phyloP scores from a whole-genome alignment of 2,797 vertebrate genomes.

The Simalia tracyae region DNA sequence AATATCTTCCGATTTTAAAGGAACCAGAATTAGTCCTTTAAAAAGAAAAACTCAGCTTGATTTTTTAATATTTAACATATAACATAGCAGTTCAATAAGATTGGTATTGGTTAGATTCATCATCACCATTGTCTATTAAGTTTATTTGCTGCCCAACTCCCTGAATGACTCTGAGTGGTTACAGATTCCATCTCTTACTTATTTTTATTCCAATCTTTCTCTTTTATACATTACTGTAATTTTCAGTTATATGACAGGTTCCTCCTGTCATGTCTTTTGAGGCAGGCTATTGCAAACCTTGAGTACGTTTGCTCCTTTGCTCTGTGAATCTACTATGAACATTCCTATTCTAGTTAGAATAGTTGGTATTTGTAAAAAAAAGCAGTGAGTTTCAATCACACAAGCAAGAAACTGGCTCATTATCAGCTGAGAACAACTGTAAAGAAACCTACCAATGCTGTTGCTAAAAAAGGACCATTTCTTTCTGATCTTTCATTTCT shows the following conservation, averaged over 20 bases:
- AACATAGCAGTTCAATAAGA: not conserved
- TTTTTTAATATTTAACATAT: not conserved
- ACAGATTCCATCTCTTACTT: not conserved
- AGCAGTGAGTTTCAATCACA: too few relatives aligned
- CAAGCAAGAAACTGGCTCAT: not conserved
- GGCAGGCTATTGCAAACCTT: not conserved
- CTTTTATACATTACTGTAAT: not conserved
- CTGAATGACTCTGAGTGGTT: not conserved
- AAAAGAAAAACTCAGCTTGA: not conserved
- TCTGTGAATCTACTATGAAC: not conserved
- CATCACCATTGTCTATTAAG: fast-evolving
- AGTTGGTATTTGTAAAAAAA: not conserved
- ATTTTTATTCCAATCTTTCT: not conserved
- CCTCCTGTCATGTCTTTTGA: not conserved
- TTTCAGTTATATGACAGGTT: not conserved
- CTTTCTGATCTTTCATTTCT: too few relatives aligned
- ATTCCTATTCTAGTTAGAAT: not conserved
- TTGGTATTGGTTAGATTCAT: fast-evolving
- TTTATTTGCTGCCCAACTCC: not conserved
- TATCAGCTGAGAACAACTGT: not conserved
- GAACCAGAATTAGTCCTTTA: not conserved
- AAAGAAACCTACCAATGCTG: not conserved
- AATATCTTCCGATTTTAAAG: conserved; percentile 1
- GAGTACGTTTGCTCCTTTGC: fast-evolving
- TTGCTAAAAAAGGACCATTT: fast-evolving